Percentiles rank a stretch among this genome's conserved stretches.
Evolutionary conservation across 2,797 vertebrate species (phyloP).

Genomic region (Coccyzus lansbergi): DNA sequence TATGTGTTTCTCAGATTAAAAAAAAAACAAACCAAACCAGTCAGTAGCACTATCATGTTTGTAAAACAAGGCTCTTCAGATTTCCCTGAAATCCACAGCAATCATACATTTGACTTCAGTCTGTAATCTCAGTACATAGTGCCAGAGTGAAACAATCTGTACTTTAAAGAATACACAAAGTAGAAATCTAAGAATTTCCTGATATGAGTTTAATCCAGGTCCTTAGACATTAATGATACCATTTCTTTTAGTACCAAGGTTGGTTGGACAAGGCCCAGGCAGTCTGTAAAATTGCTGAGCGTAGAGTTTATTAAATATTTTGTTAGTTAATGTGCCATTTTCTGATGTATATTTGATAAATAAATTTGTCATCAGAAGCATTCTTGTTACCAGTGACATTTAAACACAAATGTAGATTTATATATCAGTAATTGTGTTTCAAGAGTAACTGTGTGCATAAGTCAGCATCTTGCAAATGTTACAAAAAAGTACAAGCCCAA

Average conservation of each 20-base stretch:
- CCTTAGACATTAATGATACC: background rate
- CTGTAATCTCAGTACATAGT: background rate
- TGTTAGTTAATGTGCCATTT: slow-evolving; percentile 56
- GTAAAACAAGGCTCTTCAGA: background rate
- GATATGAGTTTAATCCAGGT: background rate
- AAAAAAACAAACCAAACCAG: background rate
- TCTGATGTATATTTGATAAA: slow-evolving; percentile 57
- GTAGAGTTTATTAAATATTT: slow-evolving; percentile 38
- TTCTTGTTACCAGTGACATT: slow-evolving; percentile 62
- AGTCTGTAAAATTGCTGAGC: slow-evolving; percentile 43
- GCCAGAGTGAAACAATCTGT: background rate
- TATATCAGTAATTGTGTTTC: slow-evolving; percentile 48
- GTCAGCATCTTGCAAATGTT: slow-evolving; percentile 59
- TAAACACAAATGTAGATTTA: slow-evolving; percentile 58
- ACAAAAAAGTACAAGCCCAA: slow-evolving; percentile 36
- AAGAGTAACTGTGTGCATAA: slow-evolving; percentile 26
- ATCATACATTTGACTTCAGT: background rate
- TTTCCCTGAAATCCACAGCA: background rate
- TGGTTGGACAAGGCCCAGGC: background rate
- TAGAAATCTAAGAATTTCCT: background rate
- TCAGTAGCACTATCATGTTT: background rate
- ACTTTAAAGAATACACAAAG: slow-evolving; percentile 1
- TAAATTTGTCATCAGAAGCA: slow-evolving; percentile 48
- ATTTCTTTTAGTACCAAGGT: background rate
- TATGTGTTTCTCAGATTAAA: background rate